Percentiles rank a stretch among this genome's conserved stretches.
Evolutionary conservation across 2,113 vertebrate genomes (phyloP).

Genomic region (Ammospiza caudacuta): DNA sequence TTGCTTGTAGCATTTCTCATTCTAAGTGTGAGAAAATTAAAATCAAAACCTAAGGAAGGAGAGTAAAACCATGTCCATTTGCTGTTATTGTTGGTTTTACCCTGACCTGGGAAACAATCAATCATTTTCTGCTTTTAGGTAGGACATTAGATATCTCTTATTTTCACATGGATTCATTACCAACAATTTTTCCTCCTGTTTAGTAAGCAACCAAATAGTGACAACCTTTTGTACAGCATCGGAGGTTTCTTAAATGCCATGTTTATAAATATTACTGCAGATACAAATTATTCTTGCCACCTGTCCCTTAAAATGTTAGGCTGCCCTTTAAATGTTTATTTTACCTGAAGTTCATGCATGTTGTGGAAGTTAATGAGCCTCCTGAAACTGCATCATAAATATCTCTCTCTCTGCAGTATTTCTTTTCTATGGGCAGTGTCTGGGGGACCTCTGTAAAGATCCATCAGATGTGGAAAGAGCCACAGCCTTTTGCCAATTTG

Average conservation of each 20-base stretch:
- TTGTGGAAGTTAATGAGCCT: constrained; percentile 13
- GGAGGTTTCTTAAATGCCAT: constrained; percentile 25
- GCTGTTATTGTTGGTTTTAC: not conserved
- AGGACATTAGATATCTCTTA: not conserved
- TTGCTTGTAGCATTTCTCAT: not conserved
- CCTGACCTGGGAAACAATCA: not conserved
- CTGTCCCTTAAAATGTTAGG: constrained; percentile 31
- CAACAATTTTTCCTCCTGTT: constrained; percentile 5
- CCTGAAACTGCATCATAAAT: not conserved
- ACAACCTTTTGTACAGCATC: not conserved
- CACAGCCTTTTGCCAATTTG: not conserved
- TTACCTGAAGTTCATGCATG: constrained; percentile 33
- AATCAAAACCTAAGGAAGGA: not conserved
- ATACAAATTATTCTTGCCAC: constrained; percentile 34
- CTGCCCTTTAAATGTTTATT: constrained; percentile 55
- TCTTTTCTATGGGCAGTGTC: not conserved
- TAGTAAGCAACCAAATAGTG: constrained; percentile 20
- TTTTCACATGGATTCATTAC: not conserved
- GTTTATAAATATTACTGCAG: constrained; percentile 51
- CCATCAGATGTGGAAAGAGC: not conserved
- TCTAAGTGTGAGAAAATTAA: not conserved
- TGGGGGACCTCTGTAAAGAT: not conserved
- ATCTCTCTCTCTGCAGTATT: not conserved
- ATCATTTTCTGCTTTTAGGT: not conserved
- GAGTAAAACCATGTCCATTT: not conserved